Conservation (phyloP, 2,888 invertebrate species). For the Polyommatus iphigenia region DNA sequence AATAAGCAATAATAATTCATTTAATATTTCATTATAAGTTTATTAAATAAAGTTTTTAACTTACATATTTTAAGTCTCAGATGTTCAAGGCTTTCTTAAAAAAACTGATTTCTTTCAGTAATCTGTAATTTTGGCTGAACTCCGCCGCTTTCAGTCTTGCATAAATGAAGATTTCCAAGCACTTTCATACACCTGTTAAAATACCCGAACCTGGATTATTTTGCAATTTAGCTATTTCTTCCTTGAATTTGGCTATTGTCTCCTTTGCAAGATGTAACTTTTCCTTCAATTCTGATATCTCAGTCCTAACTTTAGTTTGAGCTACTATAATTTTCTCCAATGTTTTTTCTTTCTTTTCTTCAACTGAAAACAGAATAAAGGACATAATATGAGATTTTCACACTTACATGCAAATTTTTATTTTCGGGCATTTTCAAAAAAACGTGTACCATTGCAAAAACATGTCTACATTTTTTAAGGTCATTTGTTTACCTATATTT, state of each 20-base stretch:
- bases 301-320: conserved; percentile 89
- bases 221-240: conserved; percentile 82
- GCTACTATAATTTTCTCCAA: conserved; percentile 87
- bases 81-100: neutral
- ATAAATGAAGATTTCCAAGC: neutral
- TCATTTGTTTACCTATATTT: too few relatives aligned
- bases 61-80: neutral
- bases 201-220: conserved; percentile 48
- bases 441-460: too few relatives aligned
- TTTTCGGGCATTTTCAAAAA: too few relatives aligned
- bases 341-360: conserved; percentile 91
- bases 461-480: too few relatives aligned
- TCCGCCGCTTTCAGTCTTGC: neutral
- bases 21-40: neutral
- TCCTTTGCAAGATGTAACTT: conserved; percentile 91
- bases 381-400: too few relatives aligned
- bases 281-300: conserved; percentile 92
- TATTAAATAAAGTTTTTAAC: neutral
- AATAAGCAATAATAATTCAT: conserved; percentile 20
- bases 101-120: neutral
- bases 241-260: conserved; percentile 90
- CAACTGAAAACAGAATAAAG: conserved; percentile 83
- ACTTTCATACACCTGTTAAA: conserved; percentile 41
- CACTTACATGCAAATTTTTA: too few relatives aligned
- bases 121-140: neutral